Percentiles rank a stretch among this genome's conserved stretches.
Evolutionary conservation across 2,113 vertebrate species (phyloP).

Genomic region (Chaenogobius annularis): DNA sequence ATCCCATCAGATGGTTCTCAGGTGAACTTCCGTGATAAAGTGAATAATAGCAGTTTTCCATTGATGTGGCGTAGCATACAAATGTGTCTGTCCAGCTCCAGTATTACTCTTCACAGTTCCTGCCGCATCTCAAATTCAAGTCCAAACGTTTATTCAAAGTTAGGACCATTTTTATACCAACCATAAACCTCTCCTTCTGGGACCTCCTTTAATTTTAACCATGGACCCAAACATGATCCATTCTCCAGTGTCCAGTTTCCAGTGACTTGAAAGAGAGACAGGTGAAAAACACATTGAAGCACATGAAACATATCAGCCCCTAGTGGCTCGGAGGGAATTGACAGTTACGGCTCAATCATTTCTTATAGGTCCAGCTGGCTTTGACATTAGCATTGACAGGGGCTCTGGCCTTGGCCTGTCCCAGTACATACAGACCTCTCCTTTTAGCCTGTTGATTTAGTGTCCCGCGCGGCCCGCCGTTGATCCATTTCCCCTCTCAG

Average conservation of each 20-base stretch:
- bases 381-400: slow-evolving; percentile 83
- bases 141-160: slow-evolving; percentile 8
- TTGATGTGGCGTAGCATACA: slow-evolving; percentile 1
- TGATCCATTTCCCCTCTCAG: slow-evolving; percentile 84
- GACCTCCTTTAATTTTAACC: slow-evolving; percentile 16
- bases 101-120: slow-evolving; percentile 8
- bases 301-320: slow-evolving; percentile 81
- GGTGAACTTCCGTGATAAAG: too few relatives aligned
- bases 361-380: slow-evolving; percentile 81
- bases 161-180: slow-evolving; percentile 40
- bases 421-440: slow-evolving; percentile 81
- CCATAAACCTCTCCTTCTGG: slow-evolving; percentile 29
- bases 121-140: slow-evolving; percentile 36
- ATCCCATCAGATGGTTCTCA: too few relatives aligned
- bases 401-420: slow-evolving; percentile 74
- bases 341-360: slow-evolving; percentile 83
- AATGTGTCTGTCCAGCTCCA: slow-evolving; percentile 7
- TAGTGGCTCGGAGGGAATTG: slow-evolving; percentile 81
- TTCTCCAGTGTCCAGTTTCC: slow-evolving; percentile 20
- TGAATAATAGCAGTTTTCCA: too few relatives aligned
- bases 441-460: slow-evolving; percentile 86
- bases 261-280: slow-evolving; percentile 51
- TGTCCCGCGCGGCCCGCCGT: slow-evolving; percentile 74
- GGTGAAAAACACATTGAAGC: slow-evolving; percentile 25
- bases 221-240: slow-evolving; percentile 35